Evolutionary conservation across 2,888 invertebrate species (phyloP).

Genomic region (Ceramica pisi): DNA sequence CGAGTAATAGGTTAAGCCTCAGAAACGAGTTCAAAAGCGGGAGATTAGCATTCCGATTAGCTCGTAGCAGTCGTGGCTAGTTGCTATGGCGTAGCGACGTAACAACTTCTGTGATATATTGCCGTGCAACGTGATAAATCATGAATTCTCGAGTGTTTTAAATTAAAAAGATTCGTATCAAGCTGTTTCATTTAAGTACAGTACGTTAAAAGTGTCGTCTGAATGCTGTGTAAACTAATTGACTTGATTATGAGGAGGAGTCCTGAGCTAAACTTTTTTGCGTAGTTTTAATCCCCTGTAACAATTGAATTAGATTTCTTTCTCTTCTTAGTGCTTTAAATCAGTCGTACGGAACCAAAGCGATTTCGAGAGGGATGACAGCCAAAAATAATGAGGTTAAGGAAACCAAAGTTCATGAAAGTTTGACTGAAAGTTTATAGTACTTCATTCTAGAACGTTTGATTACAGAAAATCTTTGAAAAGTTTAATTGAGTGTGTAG

Average conservation of each 20-base stretch:
- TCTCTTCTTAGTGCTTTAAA: too few species aligned
- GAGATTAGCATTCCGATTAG: constrained; percentile 26
- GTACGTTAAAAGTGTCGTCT: too few species aligned
- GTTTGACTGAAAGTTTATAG: too few species aligned
- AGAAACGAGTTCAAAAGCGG: constrained; percentile 11
- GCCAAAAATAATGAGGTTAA: too few species aligned
- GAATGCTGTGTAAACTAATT: too few species aligned
- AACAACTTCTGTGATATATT: constrained; percentile 15
- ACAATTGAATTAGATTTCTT: too few species aligned
- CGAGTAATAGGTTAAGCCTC: constrained; percentile 27
- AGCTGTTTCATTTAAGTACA: background rate
- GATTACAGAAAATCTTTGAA: background rate
- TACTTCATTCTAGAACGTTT: background rate
- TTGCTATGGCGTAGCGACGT: constrained; percentile 48
- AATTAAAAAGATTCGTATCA: background rate
- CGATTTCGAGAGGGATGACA: too few species aligned
- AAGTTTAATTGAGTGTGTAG: background rate
- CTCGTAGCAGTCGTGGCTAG: constrained; percentile 4
- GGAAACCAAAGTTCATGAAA: background rate
- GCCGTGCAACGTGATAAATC: constrained; percentile 22
- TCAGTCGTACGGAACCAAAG: too few species aligned
- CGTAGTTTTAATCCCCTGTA: too few species aligned
- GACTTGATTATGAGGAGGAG: too few species aligned
- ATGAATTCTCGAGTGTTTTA: constrained; percentile 1
- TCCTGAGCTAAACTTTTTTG: too few species aligned